phyloP scores from a whole-genome alignment of 2,888 invertebrate genomes.

The Heteromurus nitidus region DNA sequence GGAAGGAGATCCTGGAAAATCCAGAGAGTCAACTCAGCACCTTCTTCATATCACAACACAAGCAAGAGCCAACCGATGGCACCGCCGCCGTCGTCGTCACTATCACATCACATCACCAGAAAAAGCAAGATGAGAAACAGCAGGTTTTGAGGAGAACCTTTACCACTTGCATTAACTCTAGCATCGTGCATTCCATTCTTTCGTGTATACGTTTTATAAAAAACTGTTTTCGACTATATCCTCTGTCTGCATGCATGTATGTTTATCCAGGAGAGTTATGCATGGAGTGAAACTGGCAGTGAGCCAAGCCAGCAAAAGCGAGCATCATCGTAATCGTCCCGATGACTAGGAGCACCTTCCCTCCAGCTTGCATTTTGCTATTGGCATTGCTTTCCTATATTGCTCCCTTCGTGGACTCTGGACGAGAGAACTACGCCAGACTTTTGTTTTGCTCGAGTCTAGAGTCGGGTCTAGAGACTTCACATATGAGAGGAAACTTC shows the following conservation, averaged over 20 bases:
- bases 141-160: not conserved
- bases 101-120: not conserved
- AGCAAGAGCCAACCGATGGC: slow-evolving; percentile 1
- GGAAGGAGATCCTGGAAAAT: slow-evolving; percentile 18
- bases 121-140: not conserved
- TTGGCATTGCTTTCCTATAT: too few relatives aligned
- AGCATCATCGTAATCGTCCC: too few relatives aligned
- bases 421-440: not conserved
- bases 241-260: not conserved
- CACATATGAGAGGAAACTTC: too few relatives aligned
- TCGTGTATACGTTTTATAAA: not conserved
- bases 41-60: too few relatives aligned
- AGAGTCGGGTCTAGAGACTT: not conserved
- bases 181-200: too few relatives aligned
- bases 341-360: slow-evolving; percentile 7
- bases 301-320: not conserved
- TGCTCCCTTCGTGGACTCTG: not conserved
- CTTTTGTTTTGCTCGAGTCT: not conserved
- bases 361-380: not conserved
- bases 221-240: not conserved
- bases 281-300: slow-evolving; percentile 18
- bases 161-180: too few relatives aligned
- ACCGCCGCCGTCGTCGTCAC: not conserved
- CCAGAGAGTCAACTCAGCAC: slow-evolving; percentile 15
- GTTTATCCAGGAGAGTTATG: not conserved